Base-by-base conservation (phyloP, 2,888 invertebrate species). In the Agonopterix alstromeriana region DNA sequence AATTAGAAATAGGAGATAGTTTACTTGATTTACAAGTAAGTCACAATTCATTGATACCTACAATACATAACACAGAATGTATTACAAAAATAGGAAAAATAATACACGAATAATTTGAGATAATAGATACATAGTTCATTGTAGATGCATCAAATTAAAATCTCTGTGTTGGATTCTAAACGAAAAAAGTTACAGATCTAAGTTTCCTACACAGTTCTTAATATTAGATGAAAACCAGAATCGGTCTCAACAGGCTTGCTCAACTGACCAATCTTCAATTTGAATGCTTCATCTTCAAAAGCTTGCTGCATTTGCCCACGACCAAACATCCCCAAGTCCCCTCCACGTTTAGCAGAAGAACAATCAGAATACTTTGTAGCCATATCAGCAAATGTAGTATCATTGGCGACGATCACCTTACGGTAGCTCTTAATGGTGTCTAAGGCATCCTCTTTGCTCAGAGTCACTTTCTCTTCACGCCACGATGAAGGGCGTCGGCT, bases 201-300 rank as follows among this genome's bases (percentile, higher is more conserved):
- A 5, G 27, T 27, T 27, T 27, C 27, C 95, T 27, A 27, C 27
- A 27, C 27, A 53, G 97, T 97, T 79, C 99, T 93, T 58, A 97
- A 89, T 67, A 99, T 99, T 65, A 99, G 94, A 83, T 99, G 99
- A 59, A 97, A 92, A 49, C 99, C 99, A 10, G 98, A 99, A 73
- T 98, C 98, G 11, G 99, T 98, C 62, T 94, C 94, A 2, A 99
- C 94, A 0, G 96, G 94, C 54, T 95, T 95, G 56, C 98, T 98
- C 53, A 99, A 86, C 79, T 99, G 97, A 8, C 98, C 98, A 35
- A 98, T 94, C 86, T 97, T 95, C 43, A 99, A 87, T 47, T 93
- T 94, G 78, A 98, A 99, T 0, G 98, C 94, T 43, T 98, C 98
- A 58, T 99, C 97, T 82, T 99, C 99, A 79, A 99, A 99, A 0